Evolutionary conservation across 1,140 invertebrate species (phyloP).

Genomic region (Atta cephalotes): DNA sequence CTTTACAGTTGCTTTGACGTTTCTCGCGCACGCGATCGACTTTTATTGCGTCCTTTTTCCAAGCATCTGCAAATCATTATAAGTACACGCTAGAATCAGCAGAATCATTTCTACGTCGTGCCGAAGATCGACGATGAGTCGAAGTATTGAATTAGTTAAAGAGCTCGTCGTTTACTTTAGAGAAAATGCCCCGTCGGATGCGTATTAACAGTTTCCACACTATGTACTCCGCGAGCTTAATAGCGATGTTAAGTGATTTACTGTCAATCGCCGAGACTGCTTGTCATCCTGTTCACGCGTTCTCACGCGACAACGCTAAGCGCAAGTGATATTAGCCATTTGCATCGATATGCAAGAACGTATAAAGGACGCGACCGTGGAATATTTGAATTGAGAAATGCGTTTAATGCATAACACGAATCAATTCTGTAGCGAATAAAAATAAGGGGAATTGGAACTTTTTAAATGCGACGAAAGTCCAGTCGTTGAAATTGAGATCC

Average conservation of each 20-base stretch:
- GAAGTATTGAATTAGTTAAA: not conserved
- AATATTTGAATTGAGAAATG: not conserved
- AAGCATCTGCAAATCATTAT: slow-evolving; percentile 55
- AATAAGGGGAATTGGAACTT: not conserved
- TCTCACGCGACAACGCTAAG: slow-evolving; percentile 14
- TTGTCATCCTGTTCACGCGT: slow-evolving; percentile 31
- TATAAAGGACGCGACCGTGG: not conserved
- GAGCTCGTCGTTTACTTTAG: slow-evolving; percentile 16
- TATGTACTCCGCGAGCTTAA: not conserved
- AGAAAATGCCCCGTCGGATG: slow-evolving; percentile 18
- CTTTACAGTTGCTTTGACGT: slow-evolving; percentile 39
- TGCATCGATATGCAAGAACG: not conserved
- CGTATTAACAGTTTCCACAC: slow-evolving; percentile 28
- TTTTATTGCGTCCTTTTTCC: slow-evolving; percentile 50
- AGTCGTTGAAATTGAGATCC: not conserved
- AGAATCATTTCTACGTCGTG: slow-evolving; percentile 24
- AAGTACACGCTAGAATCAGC: slow-evolving; percentile 5
- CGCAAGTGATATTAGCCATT: slow-evolving; percentile 33
- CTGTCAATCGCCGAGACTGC: slow-evolving; percentile 23
- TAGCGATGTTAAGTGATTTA: slow-evolving; percentile 48
- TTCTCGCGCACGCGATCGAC: not conserved
- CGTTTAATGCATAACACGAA: not conserved
- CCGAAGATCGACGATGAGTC: slow-evolving; percentile 15
- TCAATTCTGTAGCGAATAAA: not conserved
- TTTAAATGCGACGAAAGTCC: not conserved